Base-by-base conservation (phyloP, 2,888 invertebrate genomes). In the Tanypteryx hageni region DNA sequence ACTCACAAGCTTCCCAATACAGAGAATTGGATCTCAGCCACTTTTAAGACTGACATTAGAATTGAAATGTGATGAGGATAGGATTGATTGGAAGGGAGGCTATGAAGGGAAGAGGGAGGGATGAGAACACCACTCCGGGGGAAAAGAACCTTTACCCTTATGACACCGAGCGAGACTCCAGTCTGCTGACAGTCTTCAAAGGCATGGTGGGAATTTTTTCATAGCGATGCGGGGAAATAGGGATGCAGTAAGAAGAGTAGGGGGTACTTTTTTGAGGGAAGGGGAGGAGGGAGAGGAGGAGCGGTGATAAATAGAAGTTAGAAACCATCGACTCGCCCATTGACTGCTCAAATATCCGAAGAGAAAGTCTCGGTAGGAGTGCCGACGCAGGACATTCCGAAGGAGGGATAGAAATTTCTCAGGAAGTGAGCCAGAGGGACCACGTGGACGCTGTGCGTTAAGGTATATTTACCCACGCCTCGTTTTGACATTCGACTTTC, bases 61-160 rank as follows among this genome's bases (percentile, higher is more conserved):
- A 22, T 76, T 44, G 44, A 44, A 44, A 5, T 44, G 44, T 1
- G 44, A 44, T 44, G 44, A 44, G 44, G 44, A 44, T 44, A 1
- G 44, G 44, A 44, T 76, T 76, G 76, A 76, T 76, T 76, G 76
- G 76, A 27, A 76, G 13, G 76, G n/a, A n/a, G n/a, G n/a, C n/a
- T n/a, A n/a, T n/a, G n/a, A n/a, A n/a, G n/a, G n/a, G n/a, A n/a
- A n/a, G n/a, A n/a, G n/a, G n/a, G 64, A 7, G n/a, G 68, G 68
- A 68, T 18, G 68, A 68, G 76, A 76, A n/a, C 22, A 10, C 68
- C 68, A 10, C 76, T 22, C 27, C 76, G 76, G 27, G 27, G 22
- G 22, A 27, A 76, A 27, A 27, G 27, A 27, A 44, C 44, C 3
- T 5, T 76, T 22, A 76, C 76, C 76, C 76, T 76, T 22, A 76